Evolutionary conservation across 2,113 vertebrate genomes (phyloP), one percentile per base, ranked within the genome.

Genomic region (Promerops cafer): DNA sequence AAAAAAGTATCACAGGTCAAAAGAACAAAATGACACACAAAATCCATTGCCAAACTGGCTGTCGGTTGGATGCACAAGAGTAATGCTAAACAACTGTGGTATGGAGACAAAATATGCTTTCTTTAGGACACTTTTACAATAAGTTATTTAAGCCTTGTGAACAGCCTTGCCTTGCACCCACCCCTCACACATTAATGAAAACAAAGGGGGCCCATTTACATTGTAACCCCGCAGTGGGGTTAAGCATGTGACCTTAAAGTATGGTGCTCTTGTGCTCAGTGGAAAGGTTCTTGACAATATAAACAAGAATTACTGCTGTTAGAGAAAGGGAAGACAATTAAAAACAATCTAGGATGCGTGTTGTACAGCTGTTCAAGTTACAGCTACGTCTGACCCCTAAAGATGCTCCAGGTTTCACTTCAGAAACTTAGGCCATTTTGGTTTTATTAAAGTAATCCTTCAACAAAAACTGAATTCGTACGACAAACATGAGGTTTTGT

Each of bases 241-340:
- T 98, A 98, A 98, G 97, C 97, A 98, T 98, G 96, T 95, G 98
- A 98, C 98, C 98, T 96, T 97, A 94, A 96, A 98, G 98, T 97
- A 98, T 97, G 97, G 97, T 97, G 97, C 44, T 93, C 97, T 98
- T 98, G 97, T 97, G 97, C 97, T 98, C 28, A 2, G 72, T 96
- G 96, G 96, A 97, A 98, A 97, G 97, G 93, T 93, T 97, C 97
- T 97, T 98, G 98, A 98, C 98, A 98, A 97, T 97, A 97, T 98
- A 98, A 98, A 98, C 98, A 98, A 98, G 98, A 98, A 98, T 98
- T 97, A 98, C 97, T 97, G 97, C 97, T 97, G 98, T 98, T 97
- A 78, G 93, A 98, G 97, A 98, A 98, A 98, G 93, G 96, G 86
- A 96, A 97, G 98, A 98, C 98, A 98, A 98, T 98, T 98, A 97